Evolutionary conservation across 2,888 invertebrate genomes (phyloP), one percentile per base, ranked within the genome.

Genomic region (Lysandra coridon): DNA sequence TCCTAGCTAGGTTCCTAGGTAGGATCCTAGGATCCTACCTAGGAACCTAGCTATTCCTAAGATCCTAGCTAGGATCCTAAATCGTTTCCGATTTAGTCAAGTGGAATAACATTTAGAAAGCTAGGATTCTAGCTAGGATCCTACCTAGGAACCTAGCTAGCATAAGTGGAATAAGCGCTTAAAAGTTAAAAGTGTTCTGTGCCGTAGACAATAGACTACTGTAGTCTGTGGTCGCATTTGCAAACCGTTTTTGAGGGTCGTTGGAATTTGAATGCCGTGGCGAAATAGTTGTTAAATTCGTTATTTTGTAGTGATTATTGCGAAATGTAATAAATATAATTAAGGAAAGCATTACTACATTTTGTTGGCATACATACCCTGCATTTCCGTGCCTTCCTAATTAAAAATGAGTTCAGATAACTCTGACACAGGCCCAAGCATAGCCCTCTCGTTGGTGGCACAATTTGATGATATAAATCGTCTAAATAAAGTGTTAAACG

Each of bases 401-500:
- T 49, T 23, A 75, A 79, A 30, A 14, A 94, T 94, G 94, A 92
- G 91, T 90, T 85, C 93, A 69, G 92, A 91, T 83, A 91, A 89
- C 84, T 92, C 92, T 0, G 93, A 93, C 85, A 87, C 87, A n/a
- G 90, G 91, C 14, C 84, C 88, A 78, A 87, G 88, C 83, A 86
- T 92, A 60, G 86, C 91, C 80, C 90, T 97, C 78, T 97, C 97
- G 2, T 89, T 96, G 80, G 93, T 97, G 82, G 97, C 97, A 30
- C 96, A 96, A 85, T 96, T 96, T 88, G 97, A 97, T 88, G 97
- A 97, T 90, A 92, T 97, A 83, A 96, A 96, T 86, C 95, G 97
- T 82, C 95, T 96, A 85, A 95, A 96, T 82, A 95, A 94, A 84
- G 95, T 96, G 76, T 92, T 97, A 74, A 95, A 96, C 80, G 96